phyloP scores from a whole-genome alignment of 2,888 invertebrate genomes.

The Trimorus sp. region DNA sequence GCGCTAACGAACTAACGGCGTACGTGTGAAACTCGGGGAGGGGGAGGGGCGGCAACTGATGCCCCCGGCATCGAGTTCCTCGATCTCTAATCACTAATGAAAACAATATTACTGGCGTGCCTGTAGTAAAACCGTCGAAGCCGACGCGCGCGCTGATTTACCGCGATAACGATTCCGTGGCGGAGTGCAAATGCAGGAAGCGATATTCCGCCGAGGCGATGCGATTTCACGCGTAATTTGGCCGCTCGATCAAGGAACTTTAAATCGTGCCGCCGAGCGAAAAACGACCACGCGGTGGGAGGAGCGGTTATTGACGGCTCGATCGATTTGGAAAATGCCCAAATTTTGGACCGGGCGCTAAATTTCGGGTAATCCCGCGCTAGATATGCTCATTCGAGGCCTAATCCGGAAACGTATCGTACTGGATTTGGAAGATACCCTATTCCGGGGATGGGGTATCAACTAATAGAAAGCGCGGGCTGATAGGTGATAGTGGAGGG shows the following conservation, averaged over 20 bases:
- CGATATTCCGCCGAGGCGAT: constrained; percentile 31
- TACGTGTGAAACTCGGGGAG: constrained; percentile 39
- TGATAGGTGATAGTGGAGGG: too few species aligned
- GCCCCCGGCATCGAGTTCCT: constrained; percentile 45
- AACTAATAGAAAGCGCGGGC: too few species aligned
- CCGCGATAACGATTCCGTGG: constrained; percentile 46
- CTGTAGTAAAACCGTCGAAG: constrained; percentile 69
- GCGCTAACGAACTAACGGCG: constrained; percentile 51
- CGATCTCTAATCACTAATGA: constrained; percentile 74
- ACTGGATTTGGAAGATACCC: too few species aligned
- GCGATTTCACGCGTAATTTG: constrained; percentile 65
- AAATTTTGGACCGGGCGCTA: too few species aligned
- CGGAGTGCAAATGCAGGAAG: constrained; percentile 37
- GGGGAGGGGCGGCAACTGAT: constrained; percentile 21
- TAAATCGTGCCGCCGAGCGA: constrained; percentile 26
- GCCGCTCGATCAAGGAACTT: constrained; percentile 48
- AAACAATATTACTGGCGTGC: constrained; percentile 73
- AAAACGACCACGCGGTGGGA: constrained; percentile 2
- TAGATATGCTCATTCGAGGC: too few species aligned
- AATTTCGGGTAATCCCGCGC: too few species aligned
- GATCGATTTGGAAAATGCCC: constrained; percentile 6
- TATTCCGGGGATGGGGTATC: too few species aligned
- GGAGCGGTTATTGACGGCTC: constrained; percentile 22
- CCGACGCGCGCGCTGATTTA: constrained; percentile 72
- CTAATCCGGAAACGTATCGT: too few species aligned